Evolutionary conservation across 1,140 invertebrate genomes (phyloP).

Genomic region (Aphelenchoides besseyi): DNA sequence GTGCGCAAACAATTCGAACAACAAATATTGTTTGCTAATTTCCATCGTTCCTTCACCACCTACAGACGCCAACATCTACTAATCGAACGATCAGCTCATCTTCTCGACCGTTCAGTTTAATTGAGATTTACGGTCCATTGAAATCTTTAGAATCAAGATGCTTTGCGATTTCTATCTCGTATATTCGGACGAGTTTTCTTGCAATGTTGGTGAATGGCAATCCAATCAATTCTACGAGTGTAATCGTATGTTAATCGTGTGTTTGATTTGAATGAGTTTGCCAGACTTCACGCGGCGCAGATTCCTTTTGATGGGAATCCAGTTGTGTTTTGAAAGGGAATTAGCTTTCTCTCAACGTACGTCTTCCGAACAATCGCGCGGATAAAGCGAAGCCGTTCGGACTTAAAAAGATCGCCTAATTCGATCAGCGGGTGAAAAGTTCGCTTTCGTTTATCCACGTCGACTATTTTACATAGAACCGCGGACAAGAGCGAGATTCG

Average conservation of each 20-base stretch:
- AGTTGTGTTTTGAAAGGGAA: constrained; percentile 6
- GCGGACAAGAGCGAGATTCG: too few species aligned
- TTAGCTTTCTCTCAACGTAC: not conserved
- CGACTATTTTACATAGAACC: not conserved
- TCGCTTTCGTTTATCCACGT: not conserved
- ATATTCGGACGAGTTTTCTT: too few species aligned
- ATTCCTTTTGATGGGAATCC: not conserved
- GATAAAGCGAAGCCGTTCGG: not conserved
- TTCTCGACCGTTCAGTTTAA: too few species aligned
- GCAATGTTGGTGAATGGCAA: too few species aligned
- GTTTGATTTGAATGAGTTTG: too few species aligned
- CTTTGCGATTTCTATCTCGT: too few species aligned
- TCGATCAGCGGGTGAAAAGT: constrained; percentile 5
- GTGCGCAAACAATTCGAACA: constrained; percentile 3
- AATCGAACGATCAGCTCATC: too few species aligned
- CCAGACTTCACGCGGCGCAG: not conserved
- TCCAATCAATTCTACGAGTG: too few species aligned
- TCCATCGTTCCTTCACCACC: not conserved
- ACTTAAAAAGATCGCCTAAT: not conserved
- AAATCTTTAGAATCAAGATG: too few species aligned
- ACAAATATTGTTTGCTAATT: not conserved
- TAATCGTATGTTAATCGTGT: too few species aligned
- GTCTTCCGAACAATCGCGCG: not conserved
- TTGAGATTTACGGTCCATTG: too few species aligned
- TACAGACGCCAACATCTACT: too few species aligned